These are phyloP conservation scores for Drosophila fulvimacula DNA, from an alignment of 2,888 invertebrate species.

Conservation along the genomic window DNA sequence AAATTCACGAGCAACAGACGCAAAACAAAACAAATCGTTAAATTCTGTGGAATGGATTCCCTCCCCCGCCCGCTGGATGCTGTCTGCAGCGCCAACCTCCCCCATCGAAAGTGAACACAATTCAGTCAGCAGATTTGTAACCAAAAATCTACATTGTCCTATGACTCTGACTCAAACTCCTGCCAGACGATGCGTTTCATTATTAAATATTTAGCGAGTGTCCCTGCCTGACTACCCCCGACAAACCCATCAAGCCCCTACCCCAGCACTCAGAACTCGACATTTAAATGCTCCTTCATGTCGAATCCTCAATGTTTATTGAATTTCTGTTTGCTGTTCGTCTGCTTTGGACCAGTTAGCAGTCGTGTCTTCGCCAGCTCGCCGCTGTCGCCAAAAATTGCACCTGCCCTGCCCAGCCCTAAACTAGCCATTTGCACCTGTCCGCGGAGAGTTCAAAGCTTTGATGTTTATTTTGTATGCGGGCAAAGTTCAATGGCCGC, in stretches of 20 bases:
- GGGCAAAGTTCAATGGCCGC: conserved; percentile 64
- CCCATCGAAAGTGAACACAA: conserved; percentile 54
- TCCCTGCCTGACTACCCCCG: background rate
- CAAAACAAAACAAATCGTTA: conserved; percentile 78
- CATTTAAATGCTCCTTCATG: conserved; percentile 44
- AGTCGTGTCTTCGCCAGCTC: conserved; percentile 34
- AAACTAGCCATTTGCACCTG: conserved; percentile 69
- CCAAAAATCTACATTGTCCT: conserved; percentile 25
- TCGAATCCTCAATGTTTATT: conserved; percentile 45
- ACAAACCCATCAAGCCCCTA: background rate
- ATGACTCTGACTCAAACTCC: conserved; percentile 30
- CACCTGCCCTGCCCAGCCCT: conserved; percentile 66
- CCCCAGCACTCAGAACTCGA: background rate
- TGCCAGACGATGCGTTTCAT: conserved; percentile 64
- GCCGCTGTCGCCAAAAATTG: conserved; percentile 56
- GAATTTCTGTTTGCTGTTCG: conserved; percentile 48
- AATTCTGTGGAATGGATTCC: conserved; percentile 29
- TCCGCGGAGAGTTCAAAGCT: conserved; percentile 54
- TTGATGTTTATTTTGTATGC: conserved; percentile 50
- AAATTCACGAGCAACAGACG: conserved; percentile 63
- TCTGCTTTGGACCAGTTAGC: conserved; percentile 63
- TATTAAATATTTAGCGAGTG: conserved; percentile 71
- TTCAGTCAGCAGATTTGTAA: conserved; percentile 43
- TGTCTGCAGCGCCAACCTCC: conserved; percentile 41
- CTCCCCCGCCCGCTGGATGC: conserved; percentile 45